Evolutionary conservation across 2,113 vertebrate species (phyloP), one percentile per base, ranked within the genome.

Genomic region (Datnioides undecimradiatus): DNA sequence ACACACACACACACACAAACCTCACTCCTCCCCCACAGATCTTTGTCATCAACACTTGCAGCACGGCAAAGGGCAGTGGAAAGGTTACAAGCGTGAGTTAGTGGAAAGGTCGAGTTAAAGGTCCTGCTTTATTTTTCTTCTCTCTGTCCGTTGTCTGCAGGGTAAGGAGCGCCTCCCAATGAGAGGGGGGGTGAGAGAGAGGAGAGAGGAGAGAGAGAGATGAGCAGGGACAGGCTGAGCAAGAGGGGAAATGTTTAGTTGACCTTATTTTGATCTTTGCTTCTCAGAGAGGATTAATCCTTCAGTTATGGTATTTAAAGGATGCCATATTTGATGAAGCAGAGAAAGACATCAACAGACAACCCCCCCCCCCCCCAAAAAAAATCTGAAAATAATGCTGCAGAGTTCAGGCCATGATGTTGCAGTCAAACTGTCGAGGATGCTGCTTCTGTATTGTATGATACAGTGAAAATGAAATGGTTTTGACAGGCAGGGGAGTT

Each of bases 51-150:
- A 92, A 93, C 91, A 91, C 93, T 90, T 91, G 86, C 93, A 87
- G 90, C 92, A 92, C 86, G 87, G 80, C 92, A 93, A 94, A 93
- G 92, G 93, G 87, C 92, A 92, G 75, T 8, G 72, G 85, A 91
- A 94, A 94, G 93, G 93, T 94, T 90, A 87, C 87, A 79, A 73
- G 93, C 91, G 89, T 92, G 91, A 93, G 92, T 92, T 92, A 92
- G 92, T 81, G 87, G 82, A 94, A 94, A 94, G 93, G 93, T 92
- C 92, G 84, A 92, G 84, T 73, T 88, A 93, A 93, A 94, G 91
- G 93, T 93, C 92, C 84, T 79, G 86, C 79, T 92, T 90, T 86
- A 83, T 90, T 91, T 91, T 91, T 67, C 82, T 74, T 74, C 64
- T 65, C 63, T 85, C 84, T 62, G 75, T 80, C 81, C 68, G 46